phyloP scores from a whole-genome alignment of 1,140 invertebrate genomes.

The Battus philenor region DNA sequence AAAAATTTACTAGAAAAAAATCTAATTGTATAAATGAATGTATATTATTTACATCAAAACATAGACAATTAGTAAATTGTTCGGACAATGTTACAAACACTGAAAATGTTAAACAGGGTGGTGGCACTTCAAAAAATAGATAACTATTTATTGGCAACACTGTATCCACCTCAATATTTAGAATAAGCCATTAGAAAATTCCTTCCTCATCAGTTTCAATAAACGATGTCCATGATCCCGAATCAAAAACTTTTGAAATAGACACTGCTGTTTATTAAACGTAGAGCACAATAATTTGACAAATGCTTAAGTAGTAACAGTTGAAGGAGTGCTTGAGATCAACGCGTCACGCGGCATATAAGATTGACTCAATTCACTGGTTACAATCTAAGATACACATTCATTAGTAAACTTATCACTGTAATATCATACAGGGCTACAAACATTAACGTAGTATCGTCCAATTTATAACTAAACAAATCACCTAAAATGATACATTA shows the following conservation, averaged over 20 bases:
- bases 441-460: constrained; percentile 40
- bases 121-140: background rate
- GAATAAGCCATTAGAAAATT: constrained; percentile 1
- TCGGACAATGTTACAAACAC: background rate
- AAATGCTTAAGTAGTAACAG: constrained; percentile 41
- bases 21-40: constrained; percentile 7
- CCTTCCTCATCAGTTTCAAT: background rate
- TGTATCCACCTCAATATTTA: no score
- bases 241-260: constrained; percentile 2
- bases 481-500: constrained; percentile 46
- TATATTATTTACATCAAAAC: constrained; percentile 9
- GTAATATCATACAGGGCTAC: constrained; percentile 38
- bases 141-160: background rate
- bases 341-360: constrained; percentile 54
- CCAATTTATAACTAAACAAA: constrained; percentile 39
- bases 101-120: no score
- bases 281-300: constrained; percentile 21
- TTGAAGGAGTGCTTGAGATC: constrained; percentile 62
- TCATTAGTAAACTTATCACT: constrained; percentile 37
- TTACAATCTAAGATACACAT: constrained; percentile 34
- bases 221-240: background rate
- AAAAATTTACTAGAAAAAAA: constrained; percentile 11
- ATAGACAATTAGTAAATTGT: background rate
- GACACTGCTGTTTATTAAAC: constrained; percentile 2
- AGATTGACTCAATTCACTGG: constrained; percentile 60